A percentile compares a stretch with the other conserved stretches of the same genome.
phyloP scores from a whole-genome alignment of 2,888 invertebrate genomes.

The Chesias legatella region DNA sequence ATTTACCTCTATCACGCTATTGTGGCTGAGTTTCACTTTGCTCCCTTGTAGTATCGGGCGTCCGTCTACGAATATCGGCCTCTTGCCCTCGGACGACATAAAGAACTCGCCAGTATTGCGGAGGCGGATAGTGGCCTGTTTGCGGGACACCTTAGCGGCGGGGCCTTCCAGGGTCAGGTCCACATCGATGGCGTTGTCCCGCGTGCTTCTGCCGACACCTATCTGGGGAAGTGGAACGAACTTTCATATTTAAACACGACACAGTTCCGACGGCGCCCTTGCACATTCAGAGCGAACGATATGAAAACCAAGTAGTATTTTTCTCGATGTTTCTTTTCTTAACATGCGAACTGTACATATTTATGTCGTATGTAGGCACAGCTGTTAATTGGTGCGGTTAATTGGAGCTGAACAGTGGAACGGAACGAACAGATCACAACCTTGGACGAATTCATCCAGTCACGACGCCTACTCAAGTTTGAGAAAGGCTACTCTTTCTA shows the following conservation, averaged over 20 bases:
- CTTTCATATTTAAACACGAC: constrained; percentile 15
- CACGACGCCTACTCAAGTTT: not conserved
- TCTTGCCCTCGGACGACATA: constrained; percentile 95
- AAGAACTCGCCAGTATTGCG: constrained; percentile 97
- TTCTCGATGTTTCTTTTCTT: constrained; percentile 4
- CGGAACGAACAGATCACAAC: constrained; percentile 28
- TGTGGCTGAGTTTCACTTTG: constrained; percentile 94
- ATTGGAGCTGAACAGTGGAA: constrained; percentile 42
- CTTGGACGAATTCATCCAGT: constrained; percentile 25
- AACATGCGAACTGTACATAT: constrained; percentile 13
- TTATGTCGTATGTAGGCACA: constrained; percentile 33
- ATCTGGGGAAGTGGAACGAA: constrained; percentile 77
- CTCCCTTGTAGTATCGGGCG: constrained; percentile 92
- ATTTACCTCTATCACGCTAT: constrained; percentile 94
- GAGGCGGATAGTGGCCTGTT: constrained; percentile 94
- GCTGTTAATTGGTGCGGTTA: constrained; percentile 48
- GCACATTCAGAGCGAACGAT: too few species aligned
- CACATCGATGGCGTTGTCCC: constrained; percentile 94
- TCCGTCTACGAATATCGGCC: constrained; percentile 97
- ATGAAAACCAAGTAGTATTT: not conserved
- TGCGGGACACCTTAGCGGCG: constrained; percentile 94
- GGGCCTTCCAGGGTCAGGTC: constrained; percentile 96
- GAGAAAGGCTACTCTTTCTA: constrained; percentile 9
- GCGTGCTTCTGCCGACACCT: constrained; percentile 93
- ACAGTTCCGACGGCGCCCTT: not conserved